Evolutionary conservation across 2,113 vertebrate genomes (phyloP).

Genomic region (Mastomys coucha): DNA sequence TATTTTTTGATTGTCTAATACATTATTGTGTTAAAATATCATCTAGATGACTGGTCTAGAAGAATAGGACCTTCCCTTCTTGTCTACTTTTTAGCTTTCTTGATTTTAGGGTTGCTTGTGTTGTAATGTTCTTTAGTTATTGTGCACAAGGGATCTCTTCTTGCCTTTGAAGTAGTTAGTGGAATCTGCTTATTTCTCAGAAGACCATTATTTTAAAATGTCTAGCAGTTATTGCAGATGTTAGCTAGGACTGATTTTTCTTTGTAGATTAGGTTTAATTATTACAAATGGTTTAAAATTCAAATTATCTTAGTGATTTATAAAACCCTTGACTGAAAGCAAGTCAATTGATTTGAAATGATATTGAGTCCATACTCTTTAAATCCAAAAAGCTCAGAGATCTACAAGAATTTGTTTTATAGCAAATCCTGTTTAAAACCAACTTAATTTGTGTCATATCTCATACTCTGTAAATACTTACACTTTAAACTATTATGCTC

Average conservation of each 20-base stretch:
- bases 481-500: slow-evolving; percentile 12
- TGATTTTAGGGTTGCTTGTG: not conserved
- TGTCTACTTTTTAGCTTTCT: not conserved
- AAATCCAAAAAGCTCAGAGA: slow-evolving; percentile 46
- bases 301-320: slow-evolving; percentile 42
- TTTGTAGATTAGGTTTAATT: slow-evolving; percentile 37
- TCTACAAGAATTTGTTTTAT: slow-evolving; percentile 32
- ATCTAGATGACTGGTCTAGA: not conserved
- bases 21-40: not conserved
- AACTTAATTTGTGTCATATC: slow-evolving; percentile 55
- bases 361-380: not conserved
- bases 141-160: not conserved
- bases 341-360: slow-evolving; percentile 23
- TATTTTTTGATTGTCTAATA: not conserved
- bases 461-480: not conserved
- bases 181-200: slow-evolving; percentile 8
- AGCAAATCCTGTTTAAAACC: slow-evolving; percentile 20
- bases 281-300: slow-evolving; percentile 20
- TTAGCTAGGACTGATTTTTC: slow-evolving; percentile 34
- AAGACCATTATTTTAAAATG: slow-evolving; percentile 19
- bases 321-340: slow-evolving; percentile 15
- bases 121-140: not conserved
- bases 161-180: slow-evolving; percentile 25
- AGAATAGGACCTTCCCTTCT: not conserved
- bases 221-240: slow-evolving; percentile 5